These are phyloP conservation scores for Subanguina moxae DNA, from an alignment of 1,140 invertebrate species.

Conservation along the genomic window DNA sequence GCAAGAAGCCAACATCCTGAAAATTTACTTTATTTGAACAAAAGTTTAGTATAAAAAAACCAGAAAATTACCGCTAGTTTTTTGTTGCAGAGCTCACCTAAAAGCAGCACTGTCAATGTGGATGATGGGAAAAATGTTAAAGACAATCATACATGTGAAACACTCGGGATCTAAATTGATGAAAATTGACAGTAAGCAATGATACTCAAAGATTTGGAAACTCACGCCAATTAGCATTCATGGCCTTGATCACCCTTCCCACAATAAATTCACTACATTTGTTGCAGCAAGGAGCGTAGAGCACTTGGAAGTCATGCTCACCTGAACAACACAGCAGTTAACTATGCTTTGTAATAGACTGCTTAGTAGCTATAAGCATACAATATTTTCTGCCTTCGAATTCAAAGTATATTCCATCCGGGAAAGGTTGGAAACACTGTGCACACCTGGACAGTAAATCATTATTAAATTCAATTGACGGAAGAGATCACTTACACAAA, in stretches of 20 bases:
- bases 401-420: constrained; percentile 95
- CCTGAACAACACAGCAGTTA: neutral
- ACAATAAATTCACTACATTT: constrained; percentile 74
- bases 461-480: neutral
- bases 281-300: constrained; percentile 78
- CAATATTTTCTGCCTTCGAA: constrained; percentile 99
- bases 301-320: constrained; percentile 89
- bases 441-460: constrained; percentile 74
- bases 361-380: neutral
- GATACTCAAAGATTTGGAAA: too few species aligned
- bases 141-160: constrained; percentile 73
- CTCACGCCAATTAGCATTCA: constrained; percentile 88
- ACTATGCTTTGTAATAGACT: too few species aligned
- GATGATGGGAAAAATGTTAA: too few species aligned
- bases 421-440: constrained; percentile 95
- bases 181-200: too few species aligned
- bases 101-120: neutral
- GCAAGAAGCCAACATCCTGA: constrained; percentile 80
- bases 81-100: constrained; percentile 74
- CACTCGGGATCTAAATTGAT: constrained; percentile 72
- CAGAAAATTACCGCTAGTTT: constrained; percentile 69
- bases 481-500: constrained; percentile 12
- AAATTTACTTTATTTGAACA: too few species aligned
- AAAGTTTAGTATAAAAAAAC: too few species aligned
- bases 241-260: constrained; percentile 93